Conservation (phyloP, 2,113 vertebrate genomes). For the Campylorhamphus procurvoides region DNA sequence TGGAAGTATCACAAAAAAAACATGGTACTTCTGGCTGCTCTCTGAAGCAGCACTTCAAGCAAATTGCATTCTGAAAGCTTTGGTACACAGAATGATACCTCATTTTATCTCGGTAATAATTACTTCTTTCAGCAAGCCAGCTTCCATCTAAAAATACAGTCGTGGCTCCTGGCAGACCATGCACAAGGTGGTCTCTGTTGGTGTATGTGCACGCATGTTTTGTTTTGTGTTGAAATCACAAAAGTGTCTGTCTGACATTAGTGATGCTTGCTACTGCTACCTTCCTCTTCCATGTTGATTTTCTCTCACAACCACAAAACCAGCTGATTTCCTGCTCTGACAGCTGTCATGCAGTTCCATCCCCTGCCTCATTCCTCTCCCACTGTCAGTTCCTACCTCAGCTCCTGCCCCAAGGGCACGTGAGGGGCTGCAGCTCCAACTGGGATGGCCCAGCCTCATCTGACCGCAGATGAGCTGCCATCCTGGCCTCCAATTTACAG, state of each 20-base stretch:
- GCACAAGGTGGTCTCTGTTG: not conserved
- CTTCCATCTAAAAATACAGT: not conserved
- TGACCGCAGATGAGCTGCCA: not conserved
- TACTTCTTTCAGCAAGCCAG: not conserved
- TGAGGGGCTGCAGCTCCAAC: not conserved
- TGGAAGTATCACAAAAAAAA: not conserved
- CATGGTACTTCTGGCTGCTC: not conserved
- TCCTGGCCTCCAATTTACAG: not conserved
- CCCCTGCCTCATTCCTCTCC: not conserved
- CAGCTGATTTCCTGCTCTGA: not conserved
- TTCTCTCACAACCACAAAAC: not conserved
- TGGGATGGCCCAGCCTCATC: not conserved
- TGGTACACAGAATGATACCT: not conserved
- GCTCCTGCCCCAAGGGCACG: not conserved
- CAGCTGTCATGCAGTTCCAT: not conserved
- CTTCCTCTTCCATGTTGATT: fast-evolving
- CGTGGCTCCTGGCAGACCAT: not conserved
- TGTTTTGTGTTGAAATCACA: not conserved
- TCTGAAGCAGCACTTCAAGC: not conserved
- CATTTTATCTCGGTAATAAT: not conserved
- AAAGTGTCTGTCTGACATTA: not conserved
- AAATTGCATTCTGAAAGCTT: not conserved
- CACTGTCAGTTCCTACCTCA: not conserved
- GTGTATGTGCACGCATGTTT: fast-evolving
- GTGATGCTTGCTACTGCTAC: not conserved